Evolutionary conservation across 1,140 invertebrate species (phyloP), one percentile per base, ranked within the genome.

Genomic region (Drosophila pectinifera): DNA sequence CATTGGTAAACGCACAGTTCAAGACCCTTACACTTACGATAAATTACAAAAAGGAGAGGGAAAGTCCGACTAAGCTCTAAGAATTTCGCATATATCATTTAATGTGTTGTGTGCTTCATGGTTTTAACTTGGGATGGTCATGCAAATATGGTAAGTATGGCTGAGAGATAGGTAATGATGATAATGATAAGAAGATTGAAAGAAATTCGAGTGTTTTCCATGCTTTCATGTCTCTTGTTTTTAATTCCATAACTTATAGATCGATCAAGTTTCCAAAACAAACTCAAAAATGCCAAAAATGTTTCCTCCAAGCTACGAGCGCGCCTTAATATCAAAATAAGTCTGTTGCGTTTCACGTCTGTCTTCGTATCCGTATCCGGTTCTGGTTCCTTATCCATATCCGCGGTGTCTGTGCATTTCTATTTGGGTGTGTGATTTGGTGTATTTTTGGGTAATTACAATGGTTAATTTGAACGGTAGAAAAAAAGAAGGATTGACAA

Each of bases 1-100:
- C 42, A 56, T 73, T 70, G 26, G 57, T 73, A 74, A 74, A 73
- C 72, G 72, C 68, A 75, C 73, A 65, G 69, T 74, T 74, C 53
- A 28, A 41, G 59, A 58, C 53, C 53, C 72, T 76, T 75, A 76
- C 51, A 75, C 31, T 22, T 53, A 53, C 53, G 31, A 73, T 53
- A 51, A 73, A 31, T 73, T 73, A 72, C 43, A 73, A 73, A 73
- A 45, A 61, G 46, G 49, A 36, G 28, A 39, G 64, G 43, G 42
- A 73, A 73, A 73, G 43, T 73, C 54, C 67, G 67, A 73, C 69
- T 73, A 73, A 58, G 67, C 54, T 73, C 67, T 73, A 73, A 51
- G 18, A 39, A 51, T 73, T 51, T 43, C 13, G 31, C 54, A 51
- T 53, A 72, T 73, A 51, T 56, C 34, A 38, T 56, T 31, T 56